A percentile compares a stretch with the other conserved stretches of the same genome.
Conservation (phyloP, 2,797 vertebrate genomes). For the Chloroceryle inda region DNA sequence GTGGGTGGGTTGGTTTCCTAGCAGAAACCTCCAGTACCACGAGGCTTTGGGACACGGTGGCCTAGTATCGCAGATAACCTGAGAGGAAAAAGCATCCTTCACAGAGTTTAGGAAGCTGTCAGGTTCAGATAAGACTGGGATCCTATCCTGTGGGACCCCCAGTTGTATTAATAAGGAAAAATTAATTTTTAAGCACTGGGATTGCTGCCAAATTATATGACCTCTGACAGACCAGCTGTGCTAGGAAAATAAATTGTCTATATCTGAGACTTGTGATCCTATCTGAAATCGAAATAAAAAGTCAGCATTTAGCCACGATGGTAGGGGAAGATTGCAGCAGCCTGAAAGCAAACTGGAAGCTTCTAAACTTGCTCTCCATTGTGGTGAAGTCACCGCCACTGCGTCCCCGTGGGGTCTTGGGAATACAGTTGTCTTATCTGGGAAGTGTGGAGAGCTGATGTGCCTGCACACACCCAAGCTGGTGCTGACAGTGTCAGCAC, state of each 20-base stretch:
- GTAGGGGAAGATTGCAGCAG: constrained; percentile 24
- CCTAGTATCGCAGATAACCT: constrained; percentile 68
- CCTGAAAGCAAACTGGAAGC: constrained; percentile 48
- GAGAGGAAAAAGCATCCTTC: constrained; percentile 79
- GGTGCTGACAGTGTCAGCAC: neutral
- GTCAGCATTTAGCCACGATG: constrained; percentile 42
- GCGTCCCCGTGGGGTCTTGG: neutral
- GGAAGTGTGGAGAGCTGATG: constrained; percentile 44
- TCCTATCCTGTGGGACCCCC: constrained; percentile 82
- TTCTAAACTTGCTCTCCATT: constrained; percentile 32
- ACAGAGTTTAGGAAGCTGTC: constrained; percentile 84
- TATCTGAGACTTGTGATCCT: constrained; percentile 77
- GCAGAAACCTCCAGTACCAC: constrained; percentile 8
- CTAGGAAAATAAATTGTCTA: constrained; percentile 83
- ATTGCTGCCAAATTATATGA: constrained; percentile 86
- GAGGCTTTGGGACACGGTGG: constrained; percentile 70
- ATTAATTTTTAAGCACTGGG: constrained; percentile 89
- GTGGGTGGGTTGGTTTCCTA: constrained; percentile 21
- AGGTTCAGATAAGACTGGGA: constrained; percentile 86
- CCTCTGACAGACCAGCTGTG: constrained; percentile 86
- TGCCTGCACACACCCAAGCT: neutral
- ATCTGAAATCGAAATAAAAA: constrained; percentile 68
- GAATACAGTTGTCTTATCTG: constrained; percentile 53
- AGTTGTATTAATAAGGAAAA: constrained; percentile 88
- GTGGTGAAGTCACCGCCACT: constrained; percentile 6